These are phyloP conservation scores for Danio kyathit DNA, from an alignment of 2,797 vertebrate genomes.

Conservation along the genomic window DNA sequence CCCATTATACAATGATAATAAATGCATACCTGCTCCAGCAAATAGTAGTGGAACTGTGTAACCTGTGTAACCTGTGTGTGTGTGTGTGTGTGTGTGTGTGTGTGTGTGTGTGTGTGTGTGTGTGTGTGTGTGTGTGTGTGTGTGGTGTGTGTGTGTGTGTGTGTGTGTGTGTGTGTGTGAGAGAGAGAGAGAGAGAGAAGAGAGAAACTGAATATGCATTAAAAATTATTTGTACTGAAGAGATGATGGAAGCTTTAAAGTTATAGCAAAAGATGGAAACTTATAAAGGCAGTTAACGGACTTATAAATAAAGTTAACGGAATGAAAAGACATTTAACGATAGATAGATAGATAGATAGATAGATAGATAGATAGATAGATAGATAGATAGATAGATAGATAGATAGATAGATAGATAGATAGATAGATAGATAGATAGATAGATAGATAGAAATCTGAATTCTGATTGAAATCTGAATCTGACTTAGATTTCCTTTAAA, in stretches of 20 bases:
- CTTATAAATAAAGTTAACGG: background rate
- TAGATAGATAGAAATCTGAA: no score
- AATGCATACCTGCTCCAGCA: constrained; percentile 3
- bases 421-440: no score
- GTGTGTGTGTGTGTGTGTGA: no score
- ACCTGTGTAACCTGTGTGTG: constrained; percentile 10
- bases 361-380: no score
- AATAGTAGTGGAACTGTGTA: constrained; percentile 11
- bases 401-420: no score
- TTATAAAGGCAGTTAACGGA: background rate
- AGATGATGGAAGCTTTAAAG: background rate
- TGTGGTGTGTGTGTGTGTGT: background rate
- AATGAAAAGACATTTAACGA: no score
- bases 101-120: no score
- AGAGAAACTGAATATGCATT: background rate
- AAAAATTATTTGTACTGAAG: background rate
- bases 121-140: background rate
- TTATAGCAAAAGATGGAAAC: background rate
- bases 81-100: background rate
- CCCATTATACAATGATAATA: constrained; percentile 33
- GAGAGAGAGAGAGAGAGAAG: no score
- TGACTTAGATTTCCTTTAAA: no score
- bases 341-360: no score
- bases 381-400: no score
- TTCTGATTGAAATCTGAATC: no score